Conservation (phyloP, 1,140 invertebrate species). For the Drosophila athabasca region DNA sequence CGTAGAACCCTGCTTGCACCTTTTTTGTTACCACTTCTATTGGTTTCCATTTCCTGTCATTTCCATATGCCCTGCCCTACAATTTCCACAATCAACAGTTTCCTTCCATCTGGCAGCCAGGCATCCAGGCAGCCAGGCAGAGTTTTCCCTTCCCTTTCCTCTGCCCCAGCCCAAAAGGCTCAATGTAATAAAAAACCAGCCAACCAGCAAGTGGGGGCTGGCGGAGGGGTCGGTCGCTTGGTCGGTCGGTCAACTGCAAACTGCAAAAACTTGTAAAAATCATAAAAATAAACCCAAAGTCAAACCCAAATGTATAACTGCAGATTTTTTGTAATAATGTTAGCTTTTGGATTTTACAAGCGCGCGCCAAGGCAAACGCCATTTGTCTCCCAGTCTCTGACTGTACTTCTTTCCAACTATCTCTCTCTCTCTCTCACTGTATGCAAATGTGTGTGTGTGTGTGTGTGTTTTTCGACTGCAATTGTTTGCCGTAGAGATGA, state of each 20-base stretch:
- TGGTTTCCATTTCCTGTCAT: neutral
- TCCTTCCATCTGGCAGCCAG: conserved; percentile 19
- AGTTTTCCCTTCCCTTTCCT: neutral
- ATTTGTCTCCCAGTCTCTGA: conserved; percentile 46
- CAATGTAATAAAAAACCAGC: conserved; percentile 37
- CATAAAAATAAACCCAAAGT: conserved; percentile 64
- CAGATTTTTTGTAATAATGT: conserved; percentile 74
- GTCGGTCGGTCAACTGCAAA: conserved; percentile 40
- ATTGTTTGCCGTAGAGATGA: conserved; percentile 41
- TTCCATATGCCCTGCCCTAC: neutral
- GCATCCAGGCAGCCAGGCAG: too few relatives aligned
- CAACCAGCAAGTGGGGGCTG: conserved; percentile 14
- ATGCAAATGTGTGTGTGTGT: conserved; percentile 7
- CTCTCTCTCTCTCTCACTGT: neutral
- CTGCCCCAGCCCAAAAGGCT: neutral
- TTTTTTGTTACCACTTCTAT: neutral
- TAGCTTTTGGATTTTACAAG: conserved; percentile 69
- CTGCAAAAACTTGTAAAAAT: conserved; percentile 23
- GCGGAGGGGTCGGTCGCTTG: neutral
- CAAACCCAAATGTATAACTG: conserved; percentile 70
- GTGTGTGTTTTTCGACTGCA: conserved; percentile 10
- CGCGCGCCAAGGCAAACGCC: conserved; percentile 51
- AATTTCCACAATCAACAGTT: conserved; percentile 33
- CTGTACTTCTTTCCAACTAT: conserved; percentile 9
- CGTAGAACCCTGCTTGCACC: too few relatives aligned